Evolutionary conservation across 2,797 vertebrate species (phyloP), one percentile per base, ranked within the genome.

Genomic region (Tapera naevia): DNA sequence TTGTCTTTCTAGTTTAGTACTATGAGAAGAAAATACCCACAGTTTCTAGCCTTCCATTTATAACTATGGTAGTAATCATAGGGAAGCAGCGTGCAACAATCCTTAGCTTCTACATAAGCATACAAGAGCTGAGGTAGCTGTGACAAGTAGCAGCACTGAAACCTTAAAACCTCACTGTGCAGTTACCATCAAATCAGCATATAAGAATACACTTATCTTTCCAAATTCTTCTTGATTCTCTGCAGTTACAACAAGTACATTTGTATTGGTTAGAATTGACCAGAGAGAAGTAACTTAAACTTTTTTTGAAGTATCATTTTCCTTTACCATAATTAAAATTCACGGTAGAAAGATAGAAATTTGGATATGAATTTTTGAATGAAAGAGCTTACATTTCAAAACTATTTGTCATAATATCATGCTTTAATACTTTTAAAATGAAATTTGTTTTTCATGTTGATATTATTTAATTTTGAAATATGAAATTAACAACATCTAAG

Each of bases 361-460:
- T 45, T 53, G 0, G 0, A 23, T 33, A 19, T 14, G 3, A 41
- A 4, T 32, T 19, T 46, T 50, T n/a, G 7, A 30, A 11, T 3
- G 1, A 50, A 78, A 28, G 2, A 3, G 25, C 4, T 17, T 79
- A 22, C 19, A 28, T 50, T 67, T 64, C 39, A 54, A 28, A 28
- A 18, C 3, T 16, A 2, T 30, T 58, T 85, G 7, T 48, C 1
- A 2, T 13, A 32, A 8, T 23, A 28, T 32, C 4, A 2, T 30
- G 3, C 2, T 67, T 56, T 8, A 54, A 32, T 33, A 37, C 0
- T 74, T 57, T 41, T 15, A 1, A 28, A 78, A 57, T 35, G 17
- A 61, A 70, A 28, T 25, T n/a, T 43, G 1, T 0, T 46, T 3
- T n/a, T 70, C 4, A 9, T 10, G 1, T 22, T 21, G 10, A 14